Evolutionary conservation across 2,888 invertebrate species (phyloP).

Genomic region (Cheilosia urbana): DNA sequence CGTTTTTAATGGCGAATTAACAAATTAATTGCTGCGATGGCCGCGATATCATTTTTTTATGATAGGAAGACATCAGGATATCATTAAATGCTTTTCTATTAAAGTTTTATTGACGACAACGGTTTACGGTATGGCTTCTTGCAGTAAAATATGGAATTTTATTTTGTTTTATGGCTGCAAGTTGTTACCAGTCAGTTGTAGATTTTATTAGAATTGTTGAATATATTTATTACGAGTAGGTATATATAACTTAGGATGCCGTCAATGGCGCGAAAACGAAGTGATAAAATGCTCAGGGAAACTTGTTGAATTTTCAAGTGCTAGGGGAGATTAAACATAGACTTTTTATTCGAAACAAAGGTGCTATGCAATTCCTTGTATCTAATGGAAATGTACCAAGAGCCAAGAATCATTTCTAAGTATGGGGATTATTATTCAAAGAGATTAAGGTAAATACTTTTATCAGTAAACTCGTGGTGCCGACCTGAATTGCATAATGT

Average conservation of each 20-base stretch:
- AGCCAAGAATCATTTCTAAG: too few species aligned
- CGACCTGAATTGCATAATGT: too few species aligned
- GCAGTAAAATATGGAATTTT: constrained; percentile 58
- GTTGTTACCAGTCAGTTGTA: constrained; percentile 30
- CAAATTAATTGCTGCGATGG: constrained; percentile 60
- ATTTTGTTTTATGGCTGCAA: constrained; percentile 28
- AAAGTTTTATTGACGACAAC: constrained; percentile 51
- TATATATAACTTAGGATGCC: constrained; percentile 5
- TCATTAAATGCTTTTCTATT: constrained; percentile 34
- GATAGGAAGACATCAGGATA: constrained; percentile 5
- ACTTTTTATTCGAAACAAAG: not conserved
- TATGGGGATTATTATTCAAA: too few species aligned
- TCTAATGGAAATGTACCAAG: too few species aligned
- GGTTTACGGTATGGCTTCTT: constrained; percentile 32
- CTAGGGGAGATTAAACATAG: not conserved
- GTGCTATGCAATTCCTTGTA: too few species aligned
- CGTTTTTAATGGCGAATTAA: constrained; percentile 52
- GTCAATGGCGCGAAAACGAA: not conserved
- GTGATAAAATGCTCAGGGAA: not conserved
- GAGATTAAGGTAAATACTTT: too few species aligned
- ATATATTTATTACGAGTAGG: constrained; percentile 41
- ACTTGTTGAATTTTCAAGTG: too few species aligned
- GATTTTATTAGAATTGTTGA: constrained; percentile 59
- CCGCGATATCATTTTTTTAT: constrained; percentile 29
- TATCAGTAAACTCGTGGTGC: too few species aligned